A percentile compares a stretch with the other conserved stretches of the same genome.
phyloP scores from a whole-genome alignment of 2,797 vertebrate genomes.

The Acestrorhynchus altus region DNA sequence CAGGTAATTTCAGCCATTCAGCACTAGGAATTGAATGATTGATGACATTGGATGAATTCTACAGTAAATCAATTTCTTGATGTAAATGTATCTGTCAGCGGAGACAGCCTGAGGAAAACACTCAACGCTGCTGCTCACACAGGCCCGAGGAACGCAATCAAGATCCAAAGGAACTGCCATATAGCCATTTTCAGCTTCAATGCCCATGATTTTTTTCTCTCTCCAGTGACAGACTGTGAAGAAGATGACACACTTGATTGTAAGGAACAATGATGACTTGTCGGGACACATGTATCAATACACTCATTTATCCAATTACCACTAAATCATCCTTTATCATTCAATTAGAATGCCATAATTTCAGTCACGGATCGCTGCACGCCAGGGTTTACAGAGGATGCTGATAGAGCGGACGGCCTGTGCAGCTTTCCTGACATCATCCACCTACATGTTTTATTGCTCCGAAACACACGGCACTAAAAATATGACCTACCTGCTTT shows the following conservation, averaged over 20 bases:
- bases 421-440: neutral
- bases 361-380: conserved; percentile 27
- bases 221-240: conserved; percentile 26
- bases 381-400: neutral
- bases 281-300: conserved; percentile 53
- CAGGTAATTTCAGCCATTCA: conserved; percentile 29
- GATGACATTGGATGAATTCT: conserved; percentile 38
- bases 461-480: no score
- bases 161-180: conserved; percentile 14
- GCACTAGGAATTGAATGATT: conserved; percentile 32
- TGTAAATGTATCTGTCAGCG: conserved; percentile 46
- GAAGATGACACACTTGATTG: conserved; percentile 29
- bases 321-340: conserved; percentile 31
- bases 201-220: conserved; percentile 40
- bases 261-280: conserved; percentile 43
- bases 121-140: conserved; percentile 32
- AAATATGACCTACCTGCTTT: no score
- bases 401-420: neutral
- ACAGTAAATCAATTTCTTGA: conserved; percentile 53
- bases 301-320: conserved; percentile 45
- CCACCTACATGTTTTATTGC: neutral
- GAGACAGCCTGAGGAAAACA: conserved; percentile 37
- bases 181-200: conserved; percentile 55
- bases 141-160: conserved; percentile 39
- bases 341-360: conserved; percentile 39